A percentile compares a stretch with the other conserved stretches of the same genome.
These are phyloP conservation scores for Copidosoma floridanum DNA, from an alignment of 1,140 invertebrate species.

Conservation along the genomic window DNA sequence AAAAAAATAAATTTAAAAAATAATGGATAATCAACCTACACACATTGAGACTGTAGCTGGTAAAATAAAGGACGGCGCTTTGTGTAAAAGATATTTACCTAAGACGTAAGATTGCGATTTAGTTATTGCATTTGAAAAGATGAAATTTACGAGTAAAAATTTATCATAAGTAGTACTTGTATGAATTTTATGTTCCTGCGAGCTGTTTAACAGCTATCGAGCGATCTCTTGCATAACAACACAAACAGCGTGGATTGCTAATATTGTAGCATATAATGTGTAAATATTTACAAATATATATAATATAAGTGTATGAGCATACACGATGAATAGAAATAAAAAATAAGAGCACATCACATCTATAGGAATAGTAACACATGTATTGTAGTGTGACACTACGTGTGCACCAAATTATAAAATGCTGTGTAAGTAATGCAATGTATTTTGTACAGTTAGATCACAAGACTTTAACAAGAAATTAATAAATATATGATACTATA, in stretches of 20 bases:
- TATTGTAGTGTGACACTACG: no score
- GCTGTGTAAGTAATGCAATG: constrained; percentile 13
- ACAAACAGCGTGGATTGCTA: constrained; percentile 28
- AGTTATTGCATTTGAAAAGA: constrained; percentile 21
- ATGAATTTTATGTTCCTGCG: constrained; percentile 53
- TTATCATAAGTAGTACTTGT: constrained; percentile 26
- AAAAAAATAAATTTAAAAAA: no score
- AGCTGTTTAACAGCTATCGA: constrained; percentile 43
- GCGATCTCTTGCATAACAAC: constrained; percentile 52
- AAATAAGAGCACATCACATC: no score
- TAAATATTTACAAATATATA: constrained; percentile 26
- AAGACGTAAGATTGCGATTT: constrained; percentile 25
- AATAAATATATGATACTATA: constrained; percentile 27
- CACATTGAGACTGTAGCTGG: constrained; percentile 19
- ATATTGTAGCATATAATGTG: constrained; percentile 18
- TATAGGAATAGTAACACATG: not conserved
- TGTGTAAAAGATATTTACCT: constrained; percentile 28
- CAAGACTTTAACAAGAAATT: constrained; percentile 15
- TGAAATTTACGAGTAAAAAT: constrained; percentile 21
- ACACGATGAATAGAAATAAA: constrained; percentile 12
- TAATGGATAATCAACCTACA: constrained; percentile 9
- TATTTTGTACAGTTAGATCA: constrained; percentile 21
- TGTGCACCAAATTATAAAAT: no score
- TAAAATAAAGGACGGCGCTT: constrained; percentile 10
- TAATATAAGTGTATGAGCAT: not conserved